These are phyloP conservation scores for Sclerodermus sp. DNA, from an alignment of 2,888 invertebrate species.

Conservation along the genomic window DNA sequence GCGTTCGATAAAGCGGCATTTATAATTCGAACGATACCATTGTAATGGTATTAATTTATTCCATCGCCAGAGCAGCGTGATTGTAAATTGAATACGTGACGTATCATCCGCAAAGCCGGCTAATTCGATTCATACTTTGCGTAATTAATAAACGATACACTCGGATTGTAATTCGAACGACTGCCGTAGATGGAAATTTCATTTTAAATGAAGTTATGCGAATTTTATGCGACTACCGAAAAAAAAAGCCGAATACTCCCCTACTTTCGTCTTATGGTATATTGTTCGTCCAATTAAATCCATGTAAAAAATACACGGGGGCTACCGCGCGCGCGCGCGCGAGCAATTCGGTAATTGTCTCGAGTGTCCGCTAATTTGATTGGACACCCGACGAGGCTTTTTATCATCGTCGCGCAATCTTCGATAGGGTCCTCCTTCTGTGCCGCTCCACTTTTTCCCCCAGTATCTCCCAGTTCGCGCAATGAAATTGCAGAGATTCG, in stretches of 20 bases:
- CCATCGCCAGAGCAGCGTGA: conserved; percentile 35
- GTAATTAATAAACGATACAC: conserved; percentile 49
- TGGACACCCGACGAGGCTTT: not conserved
- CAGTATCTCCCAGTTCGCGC: too few species aligned
- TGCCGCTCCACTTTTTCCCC: conserved; percentile 2
- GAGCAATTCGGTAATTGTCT: not conserved
- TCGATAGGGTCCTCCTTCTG: too few species aligned
- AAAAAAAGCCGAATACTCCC: too few species aligned
- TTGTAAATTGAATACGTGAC: conserved; percentile 51
- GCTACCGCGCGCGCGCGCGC: not conserved
- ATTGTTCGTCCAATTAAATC: conserved; percentile 3
- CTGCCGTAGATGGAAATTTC: conserved; percentile 2
- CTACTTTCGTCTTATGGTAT: too few species aligned
- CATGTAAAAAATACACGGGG: conserved; percentile 8
- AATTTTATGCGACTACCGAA: too few species aligned
- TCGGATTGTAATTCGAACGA: conserved; percentile 28
- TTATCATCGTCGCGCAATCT: too few species aligned
- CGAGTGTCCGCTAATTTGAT: not conserved
- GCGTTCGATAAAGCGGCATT: conserved; percentile 47
- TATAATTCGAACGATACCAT: conserved; percentile 43
- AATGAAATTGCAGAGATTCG: not conserved
- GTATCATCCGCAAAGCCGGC: conserved; percentile 46
- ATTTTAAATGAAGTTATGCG: conserved; percentile 4
- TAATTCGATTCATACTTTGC: conserved; percentile 49
- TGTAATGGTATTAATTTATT: conserved; percentile 50